A percentile compares a stretch with the other conserved stretches of the same genome.
phyloP scores from a whole-genome alignment of 30 jellyfish, hydroid and myxozoan species.

The Chrysaora quinquecirrha region DNA sequence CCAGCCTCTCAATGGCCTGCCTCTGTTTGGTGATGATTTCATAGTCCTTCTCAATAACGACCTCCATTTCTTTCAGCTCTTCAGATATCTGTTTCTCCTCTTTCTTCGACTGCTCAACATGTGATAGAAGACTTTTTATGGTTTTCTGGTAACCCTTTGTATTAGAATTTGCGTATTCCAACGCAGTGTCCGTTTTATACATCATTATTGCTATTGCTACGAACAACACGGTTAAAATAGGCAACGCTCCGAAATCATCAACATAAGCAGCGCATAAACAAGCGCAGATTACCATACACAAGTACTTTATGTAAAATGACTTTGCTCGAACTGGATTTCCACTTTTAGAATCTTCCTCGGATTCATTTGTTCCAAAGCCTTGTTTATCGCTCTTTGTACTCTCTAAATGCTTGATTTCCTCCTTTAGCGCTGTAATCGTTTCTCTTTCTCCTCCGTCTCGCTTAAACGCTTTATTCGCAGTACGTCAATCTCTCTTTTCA shows the following conservation, averaged over 20 bases:
- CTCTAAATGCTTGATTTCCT: constrained; percentile 22
- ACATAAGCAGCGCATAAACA: constrained; percentile 16
- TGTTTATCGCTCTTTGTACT: not conserved
- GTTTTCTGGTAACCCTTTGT: constrained; percentile 38
- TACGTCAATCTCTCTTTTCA: constrained; percentile 54
- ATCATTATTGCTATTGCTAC: constrained; percentile 13
- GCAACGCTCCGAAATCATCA: constrained; percentile 17
- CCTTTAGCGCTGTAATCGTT: constrained; percentile 13
- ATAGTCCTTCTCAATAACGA: constrained; percentile 57
- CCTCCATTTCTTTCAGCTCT: constrained; percentile 57
- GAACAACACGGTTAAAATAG: constrained; percentile 14
- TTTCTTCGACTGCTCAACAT: constrained; percentile 36
- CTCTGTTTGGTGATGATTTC: constrained; percentile 65
- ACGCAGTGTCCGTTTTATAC: constrained; percentile 24
- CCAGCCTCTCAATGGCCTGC: constrained; percentile 69
- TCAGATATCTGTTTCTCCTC: constrained; percentile 52
- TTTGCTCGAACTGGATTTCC: not conserved
- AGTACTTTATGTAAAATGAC: not conserved
- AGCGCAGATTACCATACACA: not conserved
- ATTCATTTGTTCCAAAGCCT: constrained; percentile 1
- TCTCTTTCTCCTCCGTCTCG: constrained; percentile 40
- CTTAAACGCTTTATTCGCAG: constrained; percentile 29
- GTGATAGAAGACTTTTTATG: constrained; percentile 37
- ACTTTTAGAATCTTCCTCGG: constrained; percentile 3
- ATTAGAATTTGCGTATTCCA: not conserved